Evolutionary conservation across 1,140 invertebrate species (phyloP), one percentile per base, ranked within the genome.

Genomic region (Halictus rubicundus): DNA sequence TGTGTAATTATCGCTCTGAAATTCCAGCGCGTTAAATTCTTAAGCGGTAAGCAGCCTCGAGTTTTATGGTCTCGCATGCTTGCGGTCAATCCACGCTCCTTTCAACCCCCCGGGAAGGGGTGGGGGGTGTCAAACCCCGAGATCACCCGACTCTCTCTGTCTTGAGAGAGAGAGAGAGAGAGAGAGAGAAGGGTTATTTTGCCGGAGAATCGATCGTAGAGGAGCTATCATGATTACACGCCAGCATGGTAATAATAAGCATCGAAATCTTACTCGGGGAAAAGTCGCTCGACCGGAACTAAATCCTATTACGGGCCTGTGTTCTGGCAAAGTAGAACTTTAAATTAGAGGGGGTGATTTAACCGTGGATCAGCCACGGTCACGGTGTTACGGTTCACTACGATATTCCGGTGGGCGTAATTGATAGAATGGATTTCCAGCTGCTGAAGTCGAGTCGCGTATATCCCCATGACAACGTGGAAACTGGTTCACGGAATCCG

Each of bases 1-100:
- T 68, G 81, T 74, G 80, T 75, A 85, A 78, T 82, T 85, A 86
- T 85, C 83, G 59, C 63, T 78, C 25, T 32, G 70, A 80, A 85
- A 86, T 85, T 82, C 70, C 71, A 75, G 42, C 49, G 42, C 63
- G 37, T 39, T 78, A 64, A 86, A 85, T 82, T 85, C 84, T 74
- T 59, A 39, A 49, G 27, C 64, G 66, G 14, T 68, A 84, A 66
- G 25, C 65, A 27, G 54, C 54, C 23, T 66, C 27, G 42, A 82
- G 49, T 85, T 82, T 82, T 85, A 86, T 85, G 42, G 63, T 74
- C 49, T 68, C 42, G 61, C 63, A 72, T 85, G 70, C 37, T 63
- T 69, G 21, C 57, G 68, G 72, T 57, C 64, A 63, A 80, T 72
- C 32, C 54, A n/a, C 21, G 54, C 8, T n/a, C 21, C 32, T 32